Percentiles rank a stretch among this genome's conserved stretches.
phyloP scores from a whole-genome alignment of 2,888 invertebrate genomes.

The Cephus runcator region DNA sequence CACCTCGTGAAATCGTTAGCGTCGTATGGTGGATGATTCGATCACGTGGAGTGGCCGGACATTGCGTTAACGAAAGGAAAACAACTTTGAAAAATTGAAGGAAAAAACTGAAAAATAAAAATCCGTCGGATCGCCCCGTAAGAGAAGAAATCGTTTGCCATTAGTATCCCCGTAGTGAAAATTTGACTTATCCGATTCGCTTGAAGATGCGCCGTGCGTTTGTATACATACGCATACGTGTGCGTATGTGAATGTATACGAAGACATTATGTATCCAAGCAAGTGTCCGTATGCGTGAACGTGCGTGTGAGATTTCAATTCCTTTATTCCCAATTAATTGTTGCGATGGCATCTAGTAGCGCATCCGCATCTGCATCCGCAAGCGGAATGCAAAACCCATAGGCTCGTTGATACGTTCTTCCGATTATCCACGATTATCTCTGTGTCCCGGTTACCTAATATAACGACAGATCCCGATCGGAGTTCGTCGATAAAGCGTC shows the following conservation, averaged over 20 bases:
- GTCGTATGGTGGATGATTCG: no score
- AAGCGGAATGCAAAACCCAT: neutral
- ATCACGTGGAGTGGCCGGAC: no score
- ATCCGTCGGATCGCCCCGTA: slow-evolving; percentile 8
- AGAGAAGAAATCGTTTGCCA: neutral
- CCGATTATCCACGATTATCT: slow-evolving; percentile 2
- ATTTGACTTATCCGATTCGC: slow-evolving; percentile 1
- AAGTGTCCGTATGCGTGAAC: neutral
- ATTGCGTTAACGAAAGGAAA: no score
- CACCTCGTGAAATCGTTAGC: no score
- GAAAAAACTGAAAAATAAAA: neutral
- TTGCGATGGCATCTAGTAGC: no score
- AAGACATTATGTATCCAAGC: slow-evolving; percentile 1
- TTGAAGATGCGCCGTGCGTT: slow-evolving; percentile 1
- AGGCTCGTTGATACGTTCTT: neutral
- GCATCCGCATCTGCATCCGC: neutral
- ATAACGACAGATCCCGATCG: neutral
- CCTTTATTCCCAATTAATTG: no score
- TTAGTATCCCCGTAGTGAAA: neutral
- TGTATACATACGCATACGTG: slow-evolving; percentile 2
- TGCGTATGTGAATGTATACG: neutral
- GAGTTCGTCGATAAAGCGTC: neutral
- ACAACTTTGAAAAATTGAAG: no score
- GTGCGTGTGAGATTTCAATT: neutral
- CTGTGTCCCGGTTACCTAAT: slow-evolving; percentile 3